These are phyloP conservation scores for Yasuhikotakia modesta DNA, from an alignment of 2,797 vertebrate species.

Conservation along the genomic window DNA sequence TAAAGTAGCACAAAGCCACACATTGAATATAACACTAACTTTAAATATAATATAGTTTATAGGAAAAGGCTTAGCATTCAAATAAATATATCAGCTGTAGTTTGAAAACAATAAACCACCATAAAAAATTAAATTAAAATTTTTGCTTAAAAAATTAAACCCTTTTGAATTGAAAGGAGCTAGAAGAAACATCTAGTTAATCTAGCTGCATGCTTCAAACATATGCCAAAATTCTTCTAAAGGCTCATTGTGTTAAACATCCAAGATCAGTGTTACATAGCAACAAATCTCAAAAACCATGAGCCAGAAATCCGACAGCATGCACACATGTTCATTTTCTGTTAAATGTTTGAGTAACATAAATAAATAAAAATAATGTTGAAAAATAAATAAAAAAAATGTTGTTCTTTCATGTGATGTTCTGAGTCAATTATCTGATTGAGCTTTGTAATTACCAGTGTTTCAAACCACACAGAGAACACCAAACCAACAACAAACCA, in stretches of 20 bases:
- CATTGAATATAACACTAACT: too few species aligned
- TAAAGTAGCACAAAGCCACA: too few species aligned
- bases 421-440: neutral
- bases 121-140: too few species aligned
- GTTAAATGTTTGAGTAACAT: neutral
- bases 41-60: too few species aligned
- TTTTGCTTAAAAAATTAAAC: neutral
- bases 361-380: constrained; percentile 13
- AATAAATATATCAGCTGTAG: neutral
- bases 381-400: constrained; percentile 4
- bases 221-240: constrained; percentile 48
- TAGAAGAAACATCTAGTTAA: neutral
- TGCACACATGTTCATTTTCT: neutral
- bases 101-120: neutral
- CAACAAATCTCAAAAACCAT: constrained; percentile 55
- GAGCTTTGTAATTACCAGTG: neutral
- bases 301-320: constrained; percentile 48
- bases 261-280: constrained; percentile 57
- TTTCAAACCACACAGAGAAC: constrained; percentile 4
- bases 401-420: neutral
- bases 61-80: neutral
- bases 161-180: neutral
- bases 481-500: constrained; percentile 6
- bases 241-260: constrained; percentile 42
- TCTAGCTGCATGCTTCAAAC: neutral